phyloP scores from a whole-genome alignment of 2,888 invertebrate genomes.

The Ectobius pallidus region DNA sequence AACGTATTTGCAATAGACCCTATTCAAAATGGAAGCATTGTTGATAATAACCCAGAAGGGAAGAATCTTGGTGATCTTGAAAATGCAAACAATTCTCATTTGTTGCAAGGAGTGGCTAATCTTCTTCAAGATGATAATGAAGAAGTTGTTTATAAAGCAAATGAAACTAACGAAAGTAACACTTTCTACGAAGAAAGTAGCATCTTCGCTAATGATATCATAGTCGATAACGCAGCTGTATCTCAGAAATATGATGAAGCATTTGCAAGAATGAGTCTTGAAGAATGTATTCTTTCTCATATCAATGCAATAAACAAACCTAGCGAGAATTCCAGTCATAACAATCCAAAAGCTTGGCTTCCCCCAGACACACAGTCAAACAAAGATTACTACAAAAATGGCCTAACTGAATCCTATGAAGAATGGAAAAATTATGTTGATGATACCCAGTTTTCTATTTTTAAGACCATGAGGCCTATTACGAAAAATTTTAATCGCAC shows the following conservation, averaged over 20 bases:
- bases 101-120: not conserved
- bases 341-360: too few species aligned
- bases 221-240: not conserved
- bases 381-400: too few species aligned
- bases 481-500: not conserved
- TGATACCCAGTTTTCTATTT: too few species aligned
- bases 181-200: not conserved
- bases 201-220: not conserved
- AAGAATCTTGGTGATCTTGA: too few species aligned
- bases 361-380: too few species aligned
- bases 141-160: not conserved
- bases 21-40: too few species aligned
- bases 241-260: not conserved
- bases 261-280: not conserved
- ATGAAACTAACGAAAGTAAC: not conserved
- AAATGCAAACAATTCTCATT: not conserved
- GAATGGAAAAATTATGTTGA: too few species aligned
- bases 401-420: too few species aligned
- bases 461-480: too few species aligned
- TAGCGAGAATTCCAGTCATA: too few species aligned
- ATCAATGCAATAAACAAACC: not conserved
- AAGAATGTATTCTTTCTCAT: not conserved
- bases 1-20: too few species aligned
- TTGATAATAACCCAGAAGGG: too few species aligned
- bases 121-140: conserved; percentile 1